A percentile compares a stretch with the other conserved stretches of the same genome.
Evolutionary conservation across 1,140 invertebrate species (phyloP).

Genomic region (Plodia interpunctella): DNA sequence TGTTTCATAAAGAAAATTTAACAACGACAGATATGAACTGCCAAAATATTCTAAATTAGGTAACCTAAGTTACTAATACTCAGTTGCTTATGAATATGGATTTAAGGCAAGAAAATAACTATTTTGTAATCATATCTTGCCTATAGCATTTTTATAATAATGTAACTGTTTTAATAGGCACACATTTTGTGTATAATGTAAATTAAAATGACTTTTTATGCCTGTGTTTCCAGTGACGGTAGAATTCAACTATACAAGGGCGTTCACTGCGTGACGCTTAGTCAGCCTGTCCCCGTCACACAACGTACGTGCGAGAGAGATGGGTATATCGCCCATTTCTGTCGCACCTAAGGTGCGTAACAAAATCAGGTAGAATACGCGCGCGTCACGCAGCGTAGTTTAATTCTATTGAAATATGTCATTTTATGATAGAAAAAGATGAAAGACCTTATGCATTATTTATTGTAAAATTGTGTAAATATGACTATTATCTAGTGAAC

Average conservation of each 20-base stretch:
- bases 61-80: constrained; percentile 1
- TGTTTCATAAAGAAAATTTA: not conserved
- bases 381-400: too few species aligned
- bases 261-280: too few species aligned
- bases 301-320: too few species aligned
- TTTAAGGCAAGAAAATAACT: constrained; percentile 7
- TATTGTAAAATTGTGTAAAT: constrained; percentile 15
- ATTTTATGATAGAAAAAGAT: constrained; percentile 3
- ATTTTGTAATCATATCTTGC: constrained; percentile 19
- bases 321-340: too few species aligned
- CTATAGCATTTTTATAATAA: not conserved
- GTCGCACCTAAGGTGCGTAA: not conserved
- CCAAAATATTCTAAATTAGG: constrained; percentile 2
- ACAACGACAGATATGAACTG: not conserved
- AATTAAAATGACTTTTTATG: too few species aligned
- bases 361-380: not conserved
- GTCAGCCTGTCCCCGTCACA: too few species aligned
- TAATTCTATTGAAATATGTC: too few species aligned
- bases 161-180: too few species aligned
- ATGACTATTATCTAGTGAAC: constrained; percentile 8
- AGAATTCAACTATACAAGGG: too few species aligned
- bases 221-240: too few species aligned
- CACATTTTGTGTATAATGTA: too few species aligned
- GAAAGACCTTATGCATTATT: constrained; percentile 13
- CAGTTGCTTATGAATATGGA: not conserved